These are phyloP conservation scores for Lucifuga dentata DNA, from an alignment of 2,113 vertebrate species.

Conservation along the genomic window DNA sequence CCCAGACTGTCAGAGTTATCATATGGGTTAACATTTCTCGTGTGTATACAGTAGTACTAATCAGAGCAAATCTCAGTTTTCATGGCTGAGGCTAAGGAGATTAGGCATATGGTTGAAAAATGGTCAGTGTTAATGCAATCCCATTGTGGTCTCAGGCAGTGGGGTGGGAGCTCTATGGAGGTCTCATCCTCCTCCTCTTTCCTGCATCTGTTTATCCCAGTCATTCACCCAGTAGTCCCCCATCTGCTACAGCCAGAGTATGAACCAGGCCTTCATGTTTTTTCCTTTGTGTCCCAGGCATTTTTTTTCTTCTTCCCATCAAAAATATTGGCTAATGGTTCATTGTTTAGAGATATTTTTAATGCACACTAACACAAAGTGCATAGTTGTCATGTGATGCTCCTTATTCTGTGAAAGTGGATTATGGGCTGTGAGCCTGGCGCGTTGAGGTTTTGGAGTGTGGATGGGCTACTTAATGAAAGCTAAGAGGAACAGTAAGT, in stretches of 20 bases:
- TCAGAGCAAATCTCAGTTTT: slow-evolving; percentile 21
- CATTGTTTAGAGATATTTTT: background rate
- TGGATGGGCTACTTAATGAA: background rate
- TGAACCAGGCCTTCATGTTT: background rate
- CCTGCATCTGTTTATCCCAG: slow-evolving; percentile 44
- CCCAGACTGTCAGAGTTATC: background rate
- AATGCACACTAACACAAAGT: background rate
- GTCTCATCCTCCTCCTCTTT: slow-evolving; percentile 28
- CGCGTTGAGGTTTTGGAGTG: slow-evolving; percentile 2
- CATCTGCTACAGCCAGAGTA: background rate
- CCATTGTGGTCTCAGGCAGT: slow-evolving; percentile 2
- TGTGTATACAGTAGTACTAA: background rate
- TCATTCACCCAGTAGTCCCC: background rate
- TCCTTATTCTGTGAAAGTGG: slow-evolving; percentile 10
- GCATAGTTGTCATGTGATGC: background rate
- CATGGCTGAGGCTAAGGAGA: slow-evolving; percentile 51
- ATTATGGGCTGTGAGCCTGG: slow-evolving; percentile 15
- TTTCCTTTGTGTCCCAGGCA: background rate
- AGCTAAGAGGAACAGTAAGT: background rate
- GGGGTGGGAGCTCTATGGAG: slow-evolving; percentile 24
- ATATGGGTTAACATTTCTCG: background rate
- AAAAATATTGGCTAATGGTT: background rate
- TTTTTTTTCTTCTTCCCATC: background rate
- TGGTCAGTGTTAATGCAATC: slow-evolving; percentile 48
- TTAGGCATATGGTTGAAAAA: slow-evolving; percentile 66